Evolutionary conservation across 2,888 invertebrate species (phyloP).

Genomic region (Amiota communis): DNA sequence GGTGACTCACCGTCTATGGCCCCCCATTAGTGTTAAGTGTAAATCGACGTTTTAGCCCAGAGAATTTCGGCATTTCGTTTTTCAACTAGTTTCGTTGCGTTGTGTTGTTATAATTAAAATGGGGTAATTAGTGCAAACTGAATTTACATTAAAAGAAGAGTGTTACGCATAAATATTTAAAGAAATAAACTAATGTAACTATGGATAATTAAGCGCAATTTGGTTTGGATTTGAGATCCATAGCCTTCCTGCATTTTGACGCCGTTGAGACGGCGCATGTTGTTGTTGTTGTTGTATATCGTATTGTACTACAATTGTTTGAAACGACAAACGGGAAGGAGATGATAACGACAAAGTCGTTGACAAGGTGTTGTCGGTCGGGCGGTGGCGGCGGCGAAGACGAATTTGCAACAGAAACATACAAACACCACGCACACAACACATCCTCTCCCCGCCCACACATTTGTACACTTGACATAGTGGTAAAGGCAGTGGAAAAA

Average conservation of each 20-base stretch:
- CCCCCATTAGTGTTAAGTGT: too few relatives aligned
- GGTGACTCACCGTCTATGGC: too few relatives aligned
- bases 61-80: constrained; percentile 9
- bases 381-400: constrained; percentile 8
- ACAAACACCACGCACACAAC: constrained; percentile 2
- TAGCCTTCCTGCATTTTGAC: background rate
- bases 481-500: background rate
- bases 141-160: background rate
- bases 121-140: constrained; percentile 2
- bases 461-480: too few relatives aligned
- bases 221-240: too few relatives aligned
- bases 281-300: constrained; percentile 23
- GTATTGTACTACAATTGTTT: constrained; percentile 29
- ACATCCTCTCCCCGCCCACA: background rate
- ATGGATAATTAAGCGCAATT: too few relatives aligned
- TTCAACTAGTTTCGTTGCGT: constrained; percentile 17
- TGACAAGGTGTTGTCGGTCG: background rate
- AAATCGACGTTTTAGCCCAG: background rate
- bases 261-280: constrained; percentile 7
- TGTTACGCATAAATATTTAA: constrained; percentile 6
- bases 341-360: too few relatives aligned
- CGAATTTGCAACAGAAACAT: too few relatives aligned
- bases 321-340: too few relatives aligned
- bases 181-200: background rate
- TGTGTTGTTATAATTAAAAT: constrained; percentile 22